Base-by-base conservation (phyloP, 2,888 invertebrate genomes). In the Caenorhabditis uteleia region DNA sequence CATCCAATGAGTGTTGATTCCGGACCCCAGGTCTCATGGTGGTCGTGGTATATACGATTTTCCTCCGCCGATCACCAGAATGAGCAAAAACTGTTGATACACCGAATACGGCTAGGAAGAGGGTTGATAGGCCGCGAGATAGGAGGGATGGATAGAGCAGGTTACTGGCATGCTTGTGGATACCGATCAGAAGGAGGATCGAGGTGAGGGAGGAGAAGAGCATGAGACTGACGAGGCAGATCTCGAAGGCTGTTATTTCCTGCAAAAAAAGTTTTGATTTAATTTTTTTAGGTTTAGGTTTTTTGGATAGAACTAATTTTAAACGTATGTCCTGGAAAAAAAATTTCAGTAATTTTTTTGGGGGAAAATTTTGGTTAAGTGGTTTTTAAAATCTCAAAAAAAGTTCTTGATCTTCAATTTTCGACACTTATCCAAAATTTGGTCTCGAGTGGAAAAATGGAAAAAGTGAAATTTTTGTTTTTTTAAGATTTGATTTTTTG, bases 91-190 rank as follows among this genome's bases (percentile, higher is more conserved):
- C 72, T 5, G 70, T 64, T 6, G 74, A 78, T 7, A 78, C 78
- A 33, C 78, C 78, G 54, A 78, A 78, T 8, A 65, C 78, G 21
- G 75, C 65, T 16, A 79, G 65, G 45, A 79, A 79, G 25, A 80
- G 61, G 25, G 74, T 61, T n/a, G 78, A 51, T 2, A 71, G 31
- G 0, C 74, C 75, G 16, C 79, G 58, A 12, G 73, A 72, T 8
- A 66, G 40, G 12, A 80, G 60, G 0, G 76, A 75, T 4, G 78
- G 78, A 42, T 78, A 80, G 56, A 80, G 68, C 29, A 77, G 54
- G 27, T 69, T 53, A 8, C 49, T 58, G 3, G 60, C 57, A 26
- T 71, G 65, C 18, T 50, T 48, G 21, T 68, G 68, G 10, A 77
- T 64, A 31, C 67, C 72, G 31, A 67, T 55, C 10, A 76, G 57